Conservation (phyloP, 2,797 vertebrate species). For the Columba guinea region DNA sequence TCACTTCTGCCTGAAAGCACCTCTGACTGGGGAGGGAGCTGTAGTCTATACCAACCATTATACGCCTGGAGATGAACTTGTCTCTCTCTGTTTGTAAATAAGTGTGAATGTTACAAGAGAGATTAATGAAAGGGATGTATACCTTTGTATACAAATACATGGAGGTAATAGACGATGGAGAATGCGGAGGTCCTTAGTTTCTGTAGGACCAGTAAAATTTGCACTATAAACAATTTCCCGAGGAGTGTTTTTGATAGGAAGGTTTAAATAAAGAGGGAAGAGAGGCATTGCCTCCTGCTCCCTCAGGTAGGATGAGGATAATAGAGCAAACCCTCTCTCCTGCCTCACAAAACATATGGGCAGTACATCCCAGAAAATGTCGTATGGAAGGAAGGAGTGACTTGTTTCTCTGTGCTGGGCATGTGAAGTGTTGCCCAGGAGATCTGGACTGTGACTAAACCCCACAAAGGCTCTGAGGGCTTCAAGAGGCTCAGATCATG, state of each 20-base stretch:
- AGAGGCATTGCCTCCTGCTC: background rate
- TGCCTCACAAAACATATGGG: background rate
- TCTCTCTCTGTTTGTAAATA: constrained; percentile 1
- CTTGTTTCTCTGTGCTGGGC: background rate
- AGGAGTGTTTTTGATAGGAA: background rate
- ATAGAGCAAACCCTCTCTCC: background rate
- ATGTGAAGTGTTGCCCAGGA: accelerated
- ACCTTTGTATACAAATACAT: background rate
- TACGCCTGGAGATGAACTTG: background rate
- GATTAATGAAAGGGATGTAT: background rate
- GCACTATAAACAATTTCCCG: background rate
- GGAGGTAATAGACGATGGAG: background rate
- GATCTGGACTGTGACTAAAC: background rate
- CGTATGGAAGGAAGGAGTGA: accelerated
- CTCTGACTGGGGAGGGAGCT: background rate
- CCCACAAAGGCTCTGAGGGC: background rate
- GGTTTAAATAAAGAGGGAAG: background rate
- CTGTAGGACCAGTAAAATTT: background rate
- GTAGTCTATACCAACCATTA: background rate
- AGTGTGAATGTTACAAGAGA: background rate
- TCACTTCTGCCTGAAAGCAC: background rate
- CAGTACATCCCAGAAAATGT: background rate
- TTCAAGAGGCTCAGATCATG: background rate
- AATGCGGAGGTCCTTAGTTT: background rate
- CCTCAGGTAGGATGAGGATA: background rate